Conservation (phyloP, 2,888 invertebrate genomes). For the Xestia ashworthii region DNA sequence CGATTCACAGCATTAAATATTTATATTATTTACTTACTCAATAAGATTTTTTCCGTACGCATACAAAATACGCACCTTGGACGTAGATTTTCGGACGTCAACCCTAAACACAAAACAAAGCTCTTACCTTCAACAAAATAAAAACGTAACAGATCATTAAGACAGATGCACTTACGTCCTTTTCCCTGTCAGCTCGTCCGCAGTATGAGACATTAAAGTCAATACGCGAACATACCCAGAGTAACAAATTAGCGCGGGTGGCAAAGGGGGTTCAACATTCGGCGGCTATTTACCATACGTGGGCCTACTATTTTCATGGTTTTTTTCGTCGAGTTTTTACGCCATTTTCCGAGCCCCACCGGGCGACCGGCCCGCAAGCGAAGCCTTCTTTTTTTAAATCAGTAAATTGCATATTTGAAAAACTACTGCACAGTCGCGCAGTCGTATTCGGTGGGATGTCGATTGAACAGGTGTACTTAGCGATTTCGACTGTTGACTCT, state of each 20-base stretch:
- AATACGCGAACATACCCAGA: constrained; percentile 67
- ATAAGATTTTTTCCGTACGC: not conserved
- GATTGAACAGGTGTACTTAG: constrained; percentile 72
- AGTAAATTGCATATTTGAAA: constrained; percentile 90
- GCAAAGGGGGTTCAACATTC: constrained; percentile 70
- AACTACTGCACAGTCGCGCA: constrained; percentile 79
- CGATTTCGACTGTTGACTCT: constrained; percentile 59
- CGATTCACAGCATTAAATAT: too few relatives aligned
- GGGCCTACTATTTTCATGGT: constrained; percentile 83
- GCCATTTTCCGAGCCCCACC: constrained; percentile 85
- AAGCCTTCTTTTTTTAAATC: constrained; percentile 86
- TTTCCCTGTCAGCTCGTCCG: constrained; percentile 2
- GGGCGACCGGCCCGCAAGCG: constrained; percentile 77
- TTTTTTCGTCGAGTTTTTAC: constrained; percentile 83
- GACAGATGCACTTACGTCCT: constrained; percentile 17
- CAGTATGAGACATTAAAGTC: constrained; percentile 64
- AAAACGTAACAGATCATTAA: not conserved
- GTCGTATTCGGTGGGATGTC: constrained; percentile 62
- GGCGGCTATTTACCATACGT: constrained; percentile 86
- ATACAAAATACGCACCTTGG: not conserved
- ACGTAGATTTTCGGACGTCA: not conserved
- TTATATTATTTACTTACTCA: too few relatives aligned
- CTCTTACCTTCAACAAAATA: not conserved
- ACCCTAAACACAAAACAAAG: not conserved
- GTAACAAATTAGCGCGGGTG: constrained; percentile 78